A percentile compares a stretch with the other conserved stretches of the same genome.
Conservation (phyloP, 2,888 invertebrate species). For the Uloborus plumipes region DNA sequence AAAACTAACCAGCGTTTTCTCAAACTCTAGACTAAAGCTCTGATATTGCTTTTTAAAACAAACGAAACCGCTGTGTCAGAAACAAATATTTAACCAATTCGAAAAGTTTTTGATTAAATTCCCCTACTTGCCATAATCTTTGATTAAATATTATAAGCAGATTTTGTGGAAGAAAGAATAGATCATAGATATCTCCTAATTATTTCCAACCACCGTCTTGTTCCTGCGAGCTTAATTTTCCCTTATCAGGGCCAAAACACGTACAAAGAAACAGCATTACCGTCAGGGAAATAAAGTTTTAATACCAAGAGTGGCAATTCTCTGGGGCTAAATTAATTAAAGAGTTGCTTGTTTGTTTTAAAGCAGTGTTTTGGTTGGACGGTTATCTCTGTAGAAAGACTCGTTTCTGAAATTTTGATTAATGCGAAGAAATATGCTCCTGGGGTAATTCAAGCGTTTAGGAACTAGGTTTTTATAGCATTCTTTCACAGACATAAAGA, state of each 20-base stretch:
- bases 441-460: too few relatives aligned
- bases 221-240: slow-evolving; percentile 3
- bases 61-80: too few relatives aligned
- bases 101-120: too few relatives aligned
- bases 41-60: too few relatives aligned
- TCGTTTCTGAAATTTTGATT: too few relatives aligned
- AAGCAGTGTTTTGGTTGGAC: neutral
- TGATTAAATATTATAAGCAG: neutral
- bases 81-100: too few relatives aligned
- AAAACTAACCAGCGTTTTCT: too few relatives aligned
- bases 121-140: neutral
- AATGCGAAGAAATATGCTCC: too few relatives aligned
- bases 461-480: too few relatives aligned
- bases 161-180: neutral
- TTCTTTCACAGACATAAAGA: too few relatives aligned
- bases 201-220: neutral
- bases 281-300: neutral
- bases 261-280: neutral
- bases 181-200: neutral
- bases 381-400: too few relatives aligned
- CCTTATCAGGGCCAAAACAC: neutral
- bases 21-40: too few relatives aligned
- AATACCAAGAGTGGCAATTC: neutral
- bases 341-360: slow-evolving; percentile 8
- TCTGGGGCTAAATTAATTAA: slow-evolving; percentile 3